Base-by-base conservation (phyloP, 2,888 invertebrate genomes). In the Eupithecia inturbata region DNA sequence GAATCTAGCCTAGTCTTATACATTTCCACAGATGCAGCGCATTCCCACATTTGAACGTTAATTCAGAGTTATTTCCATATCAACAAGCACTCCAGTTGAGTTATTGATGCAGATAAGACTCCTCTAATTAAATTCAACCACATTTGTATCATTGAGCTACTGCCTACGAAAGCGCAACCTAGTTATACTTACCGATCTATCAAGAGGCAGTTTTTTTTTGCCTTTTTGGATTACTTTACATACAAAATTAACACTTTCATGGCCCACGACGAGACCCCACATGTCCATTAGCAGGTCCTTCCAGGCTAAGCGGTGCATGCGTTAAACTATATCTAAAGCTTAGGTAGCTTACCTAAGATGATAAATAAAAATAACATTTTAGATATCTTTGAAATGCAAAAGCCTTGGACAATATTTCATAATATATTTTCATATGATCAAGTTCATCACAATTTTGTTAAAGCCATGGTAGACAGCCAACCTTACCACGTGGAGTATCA, bases 31-130 rank as follows among this genome's bases (percentile, higher is more conserved):
- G n/a, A 49, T 49, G 19, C n/a, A 49, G 49, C 45, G 49, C n/a
- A 49, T 26, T 57, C 57, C 26, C 28, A 16, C 26, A 57, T 57
- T 57, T 62, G 6, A 53, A 53, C 49, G 31, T 62, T 19, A 14
- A 49, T 53, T 22, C 67, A 67, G 22, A 68, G 49, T 36, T 36
- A 60, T 62, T 68, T 28, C 63, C 31, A n/a, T 67, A 69, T 75
- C 69, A 22, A 19, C 62, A 53, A 67, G 45, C 67, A 31, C 31
- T 71, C 33, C 68, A 33, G 67, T 70, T 70, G 77, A 79, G 81
- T 81, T 75, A 82, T 82, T 79, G 77, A 81, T 83, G 71, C 70
- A 67, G 76, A 75, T 75, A 71, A 76, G 71, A 76, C 75, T 68
- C 70, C 67, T 64, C 26, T 73, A 76, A 79, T 81, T 81, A 67